phyloP scores from a whole-genome alignment of 2,888 invertebrate genomes.

The Seira sanloemensis region DNA sequence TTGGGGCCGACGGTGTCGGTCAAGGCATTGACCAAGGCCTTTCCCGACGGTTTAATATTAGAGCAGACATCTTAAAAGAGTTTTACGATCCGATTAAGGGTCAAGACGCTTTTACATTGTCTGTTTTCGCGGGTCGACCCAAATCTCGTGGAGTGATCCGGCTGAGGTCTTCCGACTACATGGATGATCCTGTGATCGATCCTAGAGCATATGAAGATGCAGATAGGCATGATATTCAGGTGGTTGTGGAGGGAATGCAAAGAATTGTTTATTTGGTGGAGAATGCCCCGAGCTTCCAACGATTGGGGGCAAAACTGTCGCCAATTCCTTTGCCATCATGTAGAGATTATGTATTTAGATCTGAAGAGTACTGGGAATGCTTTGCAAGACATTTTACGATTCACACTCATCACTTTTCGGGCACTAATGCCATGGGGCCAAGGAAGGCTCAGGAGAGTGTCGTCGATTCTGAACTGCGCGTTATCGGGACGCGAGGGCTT shows the following conservation, averaged over 20 bases:
- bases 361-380: constrained; percentile 71
- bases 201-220: constrained; percentile 71
- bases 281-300: constrained; percentile 61
- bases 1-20: not conserved
- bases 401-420: constrained; percentile 68
- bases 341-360: constrained; percentile 61
- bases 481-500: constrained; percentile 68
- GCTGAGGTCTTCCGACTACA: constrained; percentile 66
- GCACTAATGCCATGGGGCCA: constrained; percentile 71
- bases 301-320: constrained; percentile 45
- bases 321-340: constrained; percentile 67
- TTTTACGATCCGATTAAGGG: constrained; percentile 70
- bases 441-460: constrained; percentile 62
- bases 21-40: constrained; percentile 66
- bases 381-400: constrained; percentile 68
- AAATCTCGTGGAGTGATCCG: constrained; percentile 67
- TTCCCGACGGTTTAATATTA: constrained; percentile 70
- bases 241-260: constrained; percentile 69
- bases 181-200: constrained; percentile 67
- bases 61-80: constrained; percentile 69
- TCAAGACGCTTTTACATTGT: constrained; percentile 70
- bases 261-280: not conserved
- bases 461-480: constrained; percentile 69
- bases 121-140: constrained; percentile 72
- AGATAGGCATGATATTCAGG: constrained; percentile 68